Conservation (phyloP, 2,797 vertebrate species). For the Carduelis carduelis region DNA sequence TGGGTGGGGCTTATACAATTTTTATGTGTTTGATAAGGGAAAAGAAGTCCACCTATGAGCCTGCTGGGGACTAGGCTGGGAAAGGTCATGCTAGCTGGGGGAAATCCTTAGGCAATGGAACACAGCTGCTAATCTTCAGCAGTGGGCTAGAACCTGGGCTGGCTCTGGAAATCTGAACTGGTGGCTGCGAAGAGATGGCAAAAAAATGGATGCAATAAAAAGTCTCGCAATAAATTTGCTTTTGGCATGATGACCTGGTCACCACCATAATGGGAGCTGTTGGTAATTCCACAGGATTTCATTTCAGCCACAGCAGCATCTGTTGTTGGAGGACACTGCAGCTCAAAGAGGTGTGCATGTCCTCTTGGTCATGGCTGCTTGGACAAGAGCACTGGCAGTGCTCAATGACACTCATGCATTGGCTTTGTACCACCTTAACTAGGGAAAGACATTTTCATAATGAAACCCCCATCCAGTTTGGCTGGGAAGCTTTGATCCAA, state of each 20-base stretch:
- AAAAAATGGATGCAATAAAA: background rate
- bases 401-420: background rate
- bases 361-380: fast-evolving
- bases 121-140: background rate
- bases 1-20: background rate
- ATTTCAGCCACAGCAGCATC: background rate
- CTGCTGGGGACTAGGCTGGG: background rate
- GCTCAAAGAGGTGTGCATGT: background rate
- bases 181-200: background rate
- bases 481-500: background rate
- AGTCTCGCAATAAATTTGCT: background rate
- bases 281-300: background rate
- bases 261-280: background rate
- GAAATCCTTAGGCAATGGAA: background rate
- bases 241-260: background rate
- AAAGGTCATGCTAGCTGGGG: background rate
- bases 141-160: background rate
- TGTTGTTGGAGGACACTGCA: background rate
- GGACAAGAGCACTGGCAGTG: background rate
- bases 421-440: background rate
- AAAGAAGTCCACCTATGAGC: background rate
- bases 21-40: background rate
- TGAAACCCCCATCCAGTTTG: background rate
- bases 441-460: background rate
- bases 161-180: background rate